Evolutionary conservation across 2,113 vertebrate species (phyloP), one percentile per base, ranked within the genome.

Genomic region (Ascaphus truei): DNA sequence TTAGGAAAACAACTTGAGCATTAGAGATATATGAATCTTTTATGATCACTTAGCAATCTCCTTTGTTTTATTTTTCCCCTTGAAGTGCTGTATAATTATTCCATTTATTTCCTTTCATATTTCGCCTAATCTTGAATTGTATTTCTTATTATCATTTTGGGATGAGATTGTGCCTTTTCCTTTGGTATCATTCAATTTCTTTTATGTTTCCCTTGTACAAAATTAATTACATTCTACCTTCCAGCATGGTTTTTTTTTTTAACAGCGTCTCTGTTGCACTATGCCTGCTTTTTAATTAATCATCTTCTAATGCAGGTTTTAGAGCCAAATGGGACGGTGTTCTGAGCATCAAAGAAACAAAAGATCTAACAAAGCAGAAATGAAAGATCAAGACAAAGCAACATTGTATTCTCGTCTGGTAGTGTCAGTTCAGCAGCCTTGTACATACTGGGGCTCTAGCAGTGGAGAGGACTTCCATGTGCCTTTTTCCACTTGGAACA

Each of bases 201-300:
- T 83, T 87, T 79, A 86, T 85, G 84, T 84, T 85, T 82, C 67
- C 1, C 80, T 84, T 87, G 84, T 86, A 86, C 79, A 79, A 89
- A 91, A 88, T 89, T 90, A 89, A 91, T 91, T 88, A 88, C 82
- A 82, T 77, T 85, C 78, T 84, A 85, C 87, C 86, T 89, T 83
- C 85, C 81, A 89, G 85, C 86, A 77, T 81, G 76, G 77, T 89
- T 85, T 86, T 68, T 59, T 36, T 26, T 26, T 60, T 27, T 26
- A 80, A 77, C 79, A 78, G 76, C 75, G 75, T 83, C 83, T 84
- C 74, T 63, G 13, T 67, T 84, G 83, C 79, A 71, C 76, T 79
- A 79, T 56, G 74, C 62, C 84, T 84, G 81, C 68, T 75, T 87
- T n/a, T 86, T 88, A 89, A 89, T 89, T 87, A 89, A 86, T 84